These are phyloP conservation scores for Ahaetulla prasina DNA, from an alignment of 2,113 vertebrate genomes.

Conservation along the genomic window DNA sequence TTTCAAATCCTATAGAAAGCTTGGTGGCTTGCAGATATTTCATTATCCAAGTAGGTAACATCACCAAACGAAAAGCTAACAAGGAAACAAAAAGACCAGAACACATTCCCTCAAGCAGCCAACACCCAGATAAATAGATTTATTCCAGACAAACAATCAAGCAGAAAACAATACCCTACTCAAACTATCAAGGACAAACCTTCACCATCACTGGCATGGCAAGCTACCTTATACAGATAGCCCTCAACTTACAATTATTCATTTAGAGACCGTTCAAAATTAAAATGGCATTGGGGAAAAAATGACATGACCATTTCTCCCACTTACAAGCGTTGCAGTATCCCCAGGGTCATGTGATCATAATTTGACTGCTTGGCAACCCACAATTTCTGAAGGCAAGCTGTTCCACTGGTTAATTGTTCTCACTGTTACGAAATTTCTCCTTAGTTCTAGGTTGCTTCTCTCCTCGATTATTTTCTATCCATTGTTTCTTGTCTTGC, in stretches of 20 bases:
- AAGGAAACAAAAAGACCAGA: no score
- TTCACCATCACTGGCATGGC: background rate
- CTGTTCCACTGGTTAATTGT: background rate
- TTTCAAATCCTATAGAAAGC: background rate
- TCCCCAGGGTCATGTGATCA: no score
- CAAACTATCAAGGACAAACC: background rate
- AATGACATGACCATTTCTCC: background rate
- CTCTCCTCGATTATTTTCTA: background rate
- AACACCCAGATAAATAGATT: background rate
- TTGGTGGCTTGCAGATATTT: background rate
- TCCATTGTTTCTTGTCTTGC: background rate
- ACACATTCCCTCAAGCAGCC: background rate
- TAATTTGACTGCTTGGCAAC: no score
- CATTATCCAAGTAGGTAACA: no score
- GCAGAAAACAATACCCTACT: background rate
- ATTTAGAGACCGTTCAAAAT: background rate
- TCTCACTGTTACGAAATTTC: background rate
- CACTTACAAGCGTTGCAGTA: no score
- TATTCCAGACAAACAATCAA: background rate
- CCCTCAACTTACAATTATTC: background rate
- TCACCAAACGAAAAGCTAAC: no score
- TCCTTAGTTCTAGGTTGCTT: background rate
- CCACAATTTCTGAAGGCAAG: background rate
- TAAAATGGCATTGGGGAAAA: background rate
- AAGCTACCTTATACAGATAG: background rate